These are phyloP conservation scores for Drosophila lutescens DNA, from an alignment of 2,888 invertebrate species.

Conservation along the genomic window DNA sequence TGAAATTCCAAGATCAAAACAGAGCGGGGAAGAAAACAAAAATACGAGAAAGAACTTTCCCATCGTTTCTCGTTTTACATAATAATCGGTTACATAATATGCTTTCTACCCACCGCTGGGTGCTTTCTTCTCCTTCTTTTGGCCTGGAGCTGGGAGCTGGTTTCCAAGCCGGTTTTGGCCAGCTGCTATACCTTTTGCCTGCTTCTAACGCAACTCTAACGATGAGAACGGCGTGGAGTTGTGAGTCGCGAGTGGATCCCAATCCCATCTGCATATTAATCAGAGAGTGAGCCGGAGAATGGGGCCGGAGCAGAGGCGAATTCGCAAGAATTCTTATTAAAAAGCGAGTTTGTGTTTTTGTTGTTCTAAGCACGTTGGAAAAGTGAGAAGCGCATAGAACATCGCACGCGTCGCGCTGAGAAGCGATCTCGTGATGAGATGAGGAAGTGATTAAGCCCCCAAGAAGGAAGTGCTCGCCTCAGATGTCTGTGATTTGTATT, in stretches of 20 bases:
- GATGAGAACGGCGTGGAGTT: constrained; percentile 45
- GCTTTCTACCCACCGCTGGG: constrained; percentile 73
- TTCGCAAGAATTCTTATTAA: constrained; percentile 79
- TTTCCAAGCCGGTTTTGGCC: constrained; percentile 47
- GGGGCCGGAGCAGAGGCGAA: constrained; percentile 52
- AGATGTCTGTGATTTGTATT: constrained; percentile 67
- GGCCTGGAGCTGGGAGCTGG: constrained; percentile 56
- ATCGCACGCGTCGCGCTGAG: constrained; percentile 76
- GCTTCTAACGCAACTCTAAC: constrained; percentile 74
- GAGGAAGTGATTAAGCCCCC: constrained; percentile 77
- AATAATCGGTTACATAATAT: constrained; percentile 71
- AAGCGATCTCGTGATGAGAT: constrained; percentile 63
- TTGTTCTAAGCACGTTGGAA: constrained; percentile 57
- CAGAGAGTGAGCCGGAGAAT: constrained; percentile 48
- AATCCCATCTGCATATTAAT: constrained; percentile 74
- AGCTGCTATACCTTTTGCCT: constrained; percentile 16
- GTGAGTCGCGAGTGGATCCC: constrained; percentile 37
- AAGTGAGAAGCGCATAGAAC: constrained; percentile 79
- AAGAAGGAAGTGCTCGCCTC: constrained; percentile 74
- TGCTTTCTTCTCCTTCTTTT: constrained; percentile 67
- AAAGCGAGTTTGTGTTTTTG: constrained; percentile 71
- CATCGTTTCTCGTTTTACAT: constrained; percentile 66
- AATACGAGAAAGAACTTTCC: constrained; percentile 63
- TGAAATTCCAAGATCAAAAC: constrained; percentile 71
- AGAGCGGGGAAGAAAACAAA: constrained; percentile 18